Conservation (phyloP, 2,113 vertebrate genomes). For the Pollachius pollachius region DNA sequence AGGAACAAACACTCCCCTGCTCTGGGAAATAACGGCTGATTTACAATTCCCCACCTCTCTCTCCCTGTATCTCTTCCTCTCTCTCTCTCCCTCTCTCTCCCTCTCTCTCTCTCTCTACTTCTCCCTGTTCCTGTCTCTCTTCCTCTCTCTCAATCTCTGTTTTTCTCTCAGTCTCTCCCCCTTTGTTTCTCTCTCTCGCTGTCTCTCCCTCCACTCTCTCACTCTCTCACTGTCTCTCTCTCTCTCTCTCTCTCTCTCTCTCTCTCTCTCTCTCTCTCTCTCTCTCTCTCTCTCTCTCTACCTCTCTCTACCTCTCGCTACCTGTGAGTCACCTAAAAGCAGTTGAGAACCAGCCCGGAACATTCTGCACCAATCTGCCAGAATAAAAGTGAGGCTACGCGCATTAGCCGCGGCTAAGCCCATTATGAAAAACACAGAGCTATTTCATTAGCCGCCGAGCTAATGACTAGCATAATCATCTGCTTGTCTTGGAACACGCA, state of each 20-base stretch:
- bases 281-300: constrained; percentile 16
- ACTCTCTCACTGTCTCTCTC: not conserved
- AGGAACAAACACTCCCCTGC: too few species aligned
- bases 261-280: not conserved
- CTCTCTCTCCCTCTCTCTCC: not conserved
- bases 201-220: not conserved
- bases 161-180: not conserved
- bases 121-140: not conserved
- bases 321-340: constrained; percentile 49
- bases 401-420: constrained; percentile 34
- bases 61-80: not conserved
- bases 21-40: too few species aligned
- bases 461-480: constrained; percentile 51
- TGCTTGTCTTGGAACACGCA: constrained; percentile 28
- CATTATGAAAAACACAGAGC: constrained; percentile 18
- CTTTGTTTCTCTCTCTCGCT: not conserved
- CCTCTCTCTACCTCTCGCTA: not conserved
- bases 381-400: constrained; percentile 12
- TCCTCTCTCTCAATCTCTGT: constrained; percentile 16
- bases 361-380: constrained; percentile 31
- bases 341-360: constrained; percentile 54
- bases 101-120: constrained; percentile 17
- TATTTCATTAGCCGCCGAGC: constrained; percentile 43
- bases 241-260: too few species aligned
- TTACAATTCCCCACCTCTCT: not conserved